Percentiles rank a stretch among this genome's conserved stretches.
Conservation (phyloP, 2,797 vertebrate genomes). For the Emys orbicularis region DNA sequence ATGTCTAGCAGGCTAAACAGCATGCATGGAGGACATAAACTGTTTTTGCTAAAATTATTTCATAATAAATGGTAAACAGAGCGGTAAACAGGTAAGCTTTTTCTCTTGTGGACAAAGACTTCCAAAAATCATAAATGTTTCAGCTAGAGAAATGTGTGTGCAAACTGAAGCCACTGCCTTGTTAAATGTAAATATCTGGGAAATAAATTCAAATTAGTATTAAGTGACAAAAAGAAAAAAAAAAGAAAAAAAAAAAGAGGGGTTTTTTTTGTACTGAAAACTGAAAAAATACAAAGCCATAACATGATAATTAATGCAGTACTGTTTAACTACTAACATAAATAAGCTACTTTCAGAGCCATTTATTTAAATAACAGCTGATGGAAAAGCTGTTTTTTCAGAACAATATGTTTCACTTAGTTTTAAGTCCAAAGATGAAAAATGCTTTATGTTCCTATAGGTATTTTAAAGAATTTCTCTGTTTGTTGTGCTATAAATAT, state of each 20-base stretch:
- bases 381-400: neutral
- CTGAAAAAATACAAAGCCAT: neutral
- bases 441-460: neutral
- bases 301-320: neutral
- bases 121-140: neutral
- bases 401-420: neutral
- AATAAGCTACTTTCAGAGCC: fast-evolving
- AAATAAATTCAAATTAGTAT: neutral
- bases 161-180: neutral
- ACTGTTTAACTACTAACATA: neutral
- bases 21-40: conserved; percentile 66
- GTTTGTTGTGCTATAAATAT: conserved; percentile 58
- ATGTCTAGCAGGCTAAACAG: conserved; percentile 65
- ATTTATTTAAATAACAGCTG: conserved; percentile 11
- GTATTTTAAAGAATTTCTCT: conserved; percentile 1
- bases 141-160: neutral
- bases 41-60: conserved; percentile 54
- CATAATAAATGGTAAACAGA: conserved; percentile 45
- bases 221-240: neutral
- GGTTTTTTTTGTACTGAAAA: neutral
- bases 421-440: neutral
- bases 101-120: conserved; percentile 1
- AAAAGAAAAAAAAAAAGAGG: no score
- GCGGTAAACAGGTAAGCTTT: conserved; percentile 71
- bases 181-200: neutral